phyloP scores from a whole-genome alignment of 2,797 vertebrate species.

The Apodemus agrarius region DNA sequence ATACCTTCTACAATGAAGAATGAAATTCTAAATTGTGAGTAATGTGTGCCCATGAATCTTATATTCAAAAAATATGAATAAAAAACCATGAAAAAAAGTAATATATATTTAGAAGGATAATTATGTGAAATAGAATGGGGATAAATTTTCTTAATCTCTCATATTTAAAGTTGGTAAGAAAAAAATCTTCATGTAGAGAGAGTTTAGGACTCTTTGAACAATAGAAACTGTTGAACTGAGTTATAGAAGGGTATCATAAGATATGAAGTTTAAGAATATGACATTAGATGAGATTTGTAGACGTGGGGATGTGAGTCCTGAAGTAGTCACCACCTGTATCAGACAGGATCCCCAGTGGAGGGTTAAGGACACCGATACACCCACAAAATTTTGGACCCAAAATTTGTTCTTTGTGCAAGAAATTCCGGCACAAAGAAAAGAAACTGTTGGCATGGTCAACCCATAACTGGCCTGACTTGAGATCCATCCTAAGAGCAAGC shows the following conservation, averaged over 20 bases:
- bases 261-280: not conserved
- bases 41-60: not conserved
- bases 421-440: not conserved
- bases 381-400: not conserved
- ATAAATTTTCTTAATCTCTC: not conserved
- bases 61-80: not conserved
- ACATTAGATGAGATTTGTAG: not conserved
- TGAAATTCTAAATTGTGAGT: not conserved
- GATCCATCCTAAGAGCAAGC: not conserved
- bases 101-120: not conserved
- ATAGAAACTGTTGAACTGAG: not conserved
- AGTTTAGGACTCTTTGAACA: not conserved
- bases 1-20: not conserved
- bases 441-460: not conserved
- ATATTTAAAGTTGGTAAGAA: not conserved
- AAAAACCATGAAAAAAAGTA: not conserved
- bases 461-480: not conserved
- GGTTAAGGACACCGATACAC: not conserved
- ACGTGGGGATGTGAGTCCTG: not conserved
- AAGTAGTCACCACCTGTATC: not conserved
- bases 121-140: not conserved
- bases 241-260: not conserved
- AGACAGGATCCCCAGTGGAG: not conserved
- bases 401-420: not conserved
- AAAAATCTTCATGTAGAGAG: not conserved